Conservation (phyloP, 2,888 invertebrate species). For the Copidosoma aretas region DNA sequence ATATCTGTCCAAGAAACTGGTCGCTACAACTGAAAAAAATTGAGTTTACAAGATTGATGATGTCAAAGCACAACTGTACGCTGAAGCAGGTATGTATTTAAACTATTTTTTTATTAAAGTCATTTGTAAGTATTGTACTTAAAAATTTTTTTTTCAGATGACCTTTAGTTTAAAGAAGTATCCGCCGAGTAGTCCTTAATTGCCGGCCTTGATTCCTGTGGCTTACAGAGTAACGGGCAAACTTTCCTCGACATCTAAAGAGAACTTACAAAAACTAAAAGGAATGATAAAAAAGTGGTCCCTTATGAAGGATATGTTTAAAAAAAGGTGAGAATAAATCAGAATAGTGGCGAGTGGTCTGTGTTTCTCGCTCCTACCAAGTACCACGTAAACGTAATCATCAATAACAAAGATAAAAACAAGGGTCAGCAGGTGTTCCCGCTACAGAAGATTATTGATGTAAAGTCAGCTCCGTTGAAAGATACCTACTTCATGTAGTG, state of each 20-base stretch:
- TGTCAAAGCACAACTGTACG: slow-evolving; percentile 78
- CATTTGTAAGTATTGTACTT: slow-evolving; percentile 13
- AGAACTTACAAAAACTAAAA: slow-evolving; percentile 65
- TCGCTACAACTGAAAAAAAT: slow-evolving; percentile 71
- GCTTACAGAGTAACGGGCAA: slow-evolving; percentile 76
- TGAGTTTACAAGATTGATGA: slow-evolving; percentile 82
- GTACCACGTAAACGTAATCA: slow-evolving; percentile 75
- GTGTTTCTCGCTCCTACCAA: slow-evolving; percentile 75
- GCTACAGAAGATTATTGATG: slow-evolving; percentile 71
- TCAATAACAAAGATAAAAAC: slow-evolving; percentile 71
- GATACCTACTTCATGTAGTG: slow-evolving; percentile 84
- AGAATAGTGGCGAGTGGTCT: slow-evolving; percentile 76
- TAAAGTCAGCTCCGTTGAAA: slow-evolving; percentile 69
- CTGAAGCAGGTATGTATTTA: slow-evolving; percentile 68
- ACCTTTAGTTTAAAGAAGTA: slow-evolving; percentile 70
- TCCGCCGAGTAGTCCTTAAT: slow-evolving; percentile 67
- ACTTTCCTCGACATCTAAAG: slow-evolving; percentile 62
- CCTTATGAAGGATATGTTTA: slow-evolving; percentile 53
- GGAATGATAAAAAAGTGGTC: slow-evolving; percentile 64
- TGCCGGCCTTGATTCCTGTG: slow-evolving; percentile 71
- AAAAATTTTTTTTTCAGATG: slow-evolving; percentile 60
- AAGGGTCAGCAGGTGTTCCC: slow-evolving; percentile 85
- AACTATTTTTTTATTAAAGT: not conserved
- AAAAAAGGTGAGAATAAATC: slow-evolving; percentile 59
- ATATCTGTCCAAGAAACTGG: slow-evolving; percentile 72